Evolutionary conservation across 2,113 vertebrate genomes (phyloP).

Genomic region (Neotoma lepida): DNA sequence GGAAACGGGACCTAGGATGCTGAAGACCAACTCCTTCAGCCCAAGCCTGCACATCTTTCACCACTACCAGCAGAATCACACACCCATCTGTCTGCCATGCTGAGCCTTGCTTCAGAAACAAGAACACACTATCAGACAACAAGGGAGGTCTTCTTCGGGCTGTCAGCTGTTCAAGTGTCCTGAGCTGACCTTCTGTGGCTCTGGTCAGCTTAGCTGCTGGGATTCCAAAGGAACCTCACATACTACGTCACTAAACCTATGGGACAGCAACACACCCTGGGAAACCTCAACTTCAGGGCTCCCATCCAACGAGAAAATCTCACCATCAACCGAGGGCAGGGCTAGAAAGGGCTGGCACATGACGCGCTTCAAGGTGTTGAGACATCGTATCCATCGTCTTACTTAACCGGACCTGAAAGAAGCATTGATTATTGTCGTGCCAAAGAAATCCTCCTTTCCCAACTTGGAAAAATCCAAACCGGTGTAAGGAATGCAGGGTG

Average conservation of each 20-base stretch:
- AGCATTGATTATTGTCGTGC: not conserved
- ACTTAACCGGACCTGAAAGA: constrained; percentile 43
- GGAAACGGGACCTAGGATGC: constrained; percentile 18
- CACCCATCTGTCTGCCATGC: not conserved
- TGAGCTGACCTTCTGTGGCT: constrained; percentile 8
- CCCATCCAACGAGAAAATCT: constrained; percentile 43
- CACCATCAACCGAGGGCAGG: not conserved
- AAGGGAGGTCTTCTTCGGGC: not conserved
- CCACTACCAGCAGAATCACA: not conserved
- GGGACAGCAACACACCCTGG: constrained; percentile 55
- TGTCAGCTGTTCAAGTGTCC: not conserved
- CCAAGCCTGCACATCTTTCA: not conserved
- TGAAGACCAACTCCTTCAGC: constrained; percentile 27
- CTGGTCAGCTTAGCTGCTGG: constrained; percentile 37
- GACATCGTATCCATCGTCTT: constrained; percentile 51
- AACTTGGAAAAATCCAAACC: constrained; percentile 45
- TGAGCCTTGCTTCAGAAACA: not conserved
- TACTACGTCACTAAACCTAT: constrained; percentile 46
- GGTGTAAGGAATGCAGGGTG: not conserved
- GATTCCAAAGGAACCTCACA: constrained; percentile 36
- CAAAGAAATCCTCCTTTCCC: not conserved
- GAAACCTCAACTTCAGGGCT: constrained; percentile 55
- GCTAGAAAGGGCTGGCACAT: not conserved
- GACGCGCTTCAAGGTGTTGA: not conserved
- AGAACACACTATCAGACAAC: not conserved